phyloP scores from a whole-genome alignment of 2,113 vertebrate species.

The Labeo catla region DNA sequence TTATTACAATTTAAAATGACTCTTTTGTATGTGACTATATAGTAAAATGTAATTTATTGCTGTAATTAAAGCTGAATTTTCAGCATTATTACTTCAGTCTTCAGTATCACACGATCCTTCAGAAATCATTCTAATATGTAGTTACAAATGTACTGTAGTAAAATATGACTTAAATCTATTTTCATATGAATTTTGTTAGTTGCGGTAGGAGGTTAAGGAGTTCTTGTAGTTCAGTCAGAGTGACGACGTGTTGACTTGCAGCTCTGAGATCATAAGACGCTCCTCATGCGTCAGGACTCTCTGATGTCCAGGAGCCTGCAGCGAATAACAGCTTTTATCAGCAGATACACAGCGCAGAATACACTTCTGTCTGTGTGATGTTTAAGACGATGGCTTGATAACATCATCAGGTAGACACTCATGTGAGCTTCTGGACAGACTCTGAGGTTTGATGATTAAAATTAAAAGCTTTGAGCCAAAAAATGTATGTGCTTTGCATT shows the following conservation, averaged over 20 bases:
- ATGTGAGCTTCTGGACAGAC: not conserved
- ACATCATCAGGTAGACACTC: slow-evolving; percentile 7
- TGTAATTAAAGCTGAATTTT: not conserved
- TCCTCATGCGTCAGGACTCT: slow-evolving; percentile 23
- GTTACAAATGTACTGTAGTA: no score
- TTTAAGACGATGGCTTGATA: not conserved
- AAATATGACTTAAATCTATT: not conserved
- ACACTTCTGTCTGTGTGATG: not conserved
- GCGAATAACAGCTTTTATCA: not conserved
- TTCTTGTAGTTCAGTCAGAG: not conserved
- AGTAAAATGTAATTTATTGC: not conserved
- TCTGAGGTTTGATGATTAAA: not conserved
- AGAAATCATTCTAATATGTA: not conserved
- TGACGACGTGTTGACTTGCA: not conserved
- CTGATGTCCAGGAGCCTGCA: slow-evolving; percentile 20
- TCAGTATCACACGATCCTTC: not conserved
- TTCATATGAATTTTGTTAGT: not conserved
- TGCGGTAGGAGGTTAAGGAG: not conserved
- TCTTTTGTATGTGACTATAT: not conserved
- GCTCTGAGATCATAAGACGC: slow-evolving; percentile 32
- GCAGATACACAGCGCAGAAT: not conserved
- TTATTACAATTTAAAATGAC: not conserved
- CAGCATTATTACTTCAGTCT: not conserved
- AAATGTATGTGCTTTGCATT: not conserved
- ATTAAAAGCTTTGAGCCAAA: not conserved